Percentiles rank a stretch among this genome's conserved stretches.
Conservation (phyloP, 2,797 vertebrate genomes). For the Meriones psammophilus region DNA sequence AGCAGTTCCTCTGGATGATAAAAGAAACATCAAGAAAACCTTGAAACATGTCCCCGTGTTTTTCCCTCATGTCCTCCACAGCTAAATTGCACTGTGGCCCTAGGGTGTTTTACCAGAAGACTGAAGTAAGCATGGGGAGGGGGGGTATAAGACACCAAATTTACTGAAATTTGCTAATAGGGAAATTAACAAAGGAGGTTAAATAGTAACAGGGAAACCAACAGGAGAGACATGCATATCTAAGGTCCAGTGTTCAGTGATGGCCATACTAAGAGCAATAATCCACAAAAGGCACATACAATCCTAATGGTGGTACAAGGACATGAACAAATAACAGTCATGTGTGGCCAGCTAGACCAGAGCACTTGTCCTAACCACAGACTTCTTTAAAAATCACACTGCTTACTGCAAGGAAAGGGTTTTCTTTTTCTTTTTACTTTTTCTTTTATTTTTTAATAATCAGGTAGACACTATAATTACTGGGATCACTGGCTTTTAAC, state of each 20-base stretch:
- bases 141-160: background rate
- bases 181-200: background rate
- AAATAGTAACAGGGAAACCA: background rate
- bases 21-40: background rate
- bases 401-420: background rate
- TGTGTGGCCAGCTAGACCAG: background rate
- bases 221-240: background rate
- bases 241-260: background rate
- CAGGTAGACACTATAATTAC: background rate
- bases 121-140: background rate
- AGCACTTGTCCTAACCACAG: background rate
- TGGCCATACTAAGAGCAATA: background rate
- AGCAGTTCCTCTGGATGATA: background rate
- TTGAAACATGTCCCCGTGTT: background rate
- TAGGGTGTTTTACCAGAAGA: background rate
- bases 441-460: background rate
- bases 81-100: too few relatives aligned
- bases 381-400: background rate
- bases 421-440: background rate
- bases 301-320: background rate
- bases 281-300: too few relatives aligned
- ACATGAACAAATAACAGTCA: background rate
- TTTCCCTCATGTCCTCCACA: background rate
- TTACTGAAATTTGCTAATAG: background rate
- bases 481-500: background rate